Base-by-base conservation (phyloP, 2,888 invertebrate genomes). In the Lucinisca nassula region DNA sequence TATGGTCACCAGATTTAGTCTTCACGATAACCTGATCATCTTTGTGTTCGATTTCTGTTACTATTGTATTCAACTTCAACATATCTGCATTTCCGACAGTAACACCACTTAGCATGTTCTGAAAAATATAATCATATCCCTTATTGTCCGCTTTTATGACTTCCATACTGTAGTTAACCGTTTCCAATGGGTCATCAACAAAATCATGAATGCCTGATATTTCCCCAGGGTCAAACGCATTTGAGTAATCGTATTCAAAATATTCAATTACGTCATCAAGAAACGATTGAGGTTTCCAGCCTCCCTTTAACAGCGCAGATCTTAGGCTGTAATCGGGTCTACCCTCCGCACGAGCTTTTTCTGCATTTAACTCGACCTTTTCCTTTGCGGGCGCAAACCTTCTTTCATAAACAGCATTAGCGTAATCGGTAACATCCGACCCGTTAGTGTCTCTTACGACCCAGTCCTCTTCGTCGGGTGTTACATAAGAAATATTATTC, bases 361-460 rank as follows among this genome's bases (percentile, higher is more conserved):
- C 38, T 21, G 38, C 35, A n/a, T 24, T 21, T 4, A 4, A 17
- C 27, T 40, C 24, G 14, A 38, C 35, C 35, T 6, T 51, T 1
- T 76, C 38, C 8, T 38, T 35, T 21, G 80, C 37, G 21, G 74
- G 40, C 6, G 55, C 73, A 4, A 73, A 35, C 6, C 70, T 32
- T n/a, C 17, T 37, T 17, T 45, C 72, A 30, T 82, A 82, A 21
- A 32, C 51, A 17, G 30, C 72, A 6, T 76, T 82, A 14, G 82
- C 86, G 0, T 74, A 24, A 10, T 49, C 40, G 1, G 85, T 88
- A 6, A 82, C 80, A 45, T 88, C 84, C 1, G 17, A n/a, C 0
- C 88, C 88, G n/a, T 76, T 51, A 27, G 72, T 67, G 49, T 88
- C 77, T 30, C 79, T 70, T 3, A 90, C 83, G 0, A 82, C 61